Conservation (phyloP, 2,888 invertebrate species). For the Xylota segnis region DNA sequence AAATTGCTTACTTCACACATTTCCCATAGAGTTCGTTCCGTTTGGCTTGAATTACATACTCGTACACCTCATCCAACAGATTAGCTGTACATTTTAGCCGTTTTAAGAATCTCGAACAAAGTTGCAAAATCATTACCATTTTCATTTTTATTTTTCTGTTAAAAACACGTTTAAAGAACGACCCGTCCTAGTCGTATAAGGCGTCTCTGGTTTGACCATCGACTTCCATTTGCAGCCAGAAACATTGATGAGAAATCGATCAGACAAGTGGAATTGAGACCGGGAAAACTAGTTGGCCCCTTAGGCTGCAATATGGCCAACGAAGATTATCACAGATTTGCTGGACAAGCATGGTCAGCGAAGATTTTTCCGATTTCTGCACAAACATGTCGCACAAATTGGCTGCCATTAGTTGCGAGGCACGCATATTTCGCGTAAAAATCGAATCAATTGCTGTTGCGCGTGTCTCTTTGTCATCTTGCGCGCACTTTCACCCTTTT, state of each 20-base stretch:
- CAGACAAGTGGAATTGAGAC: not conserved
- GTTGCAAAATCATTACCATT: constrained; percentile 1
- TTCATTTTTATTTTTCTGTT: not conserved
- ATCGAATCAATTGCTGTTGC: not conserved
- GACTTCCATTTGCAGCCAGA: constrained; percentile 11
- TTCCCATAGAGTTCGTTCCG: no score
- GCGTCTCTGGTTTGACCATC: constrained; percentile 4
- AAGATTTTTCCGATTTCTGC: constrained; percentile 20
- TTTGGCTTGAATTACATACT: no score
- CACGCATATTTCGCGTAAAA: constrained; percentile 11
- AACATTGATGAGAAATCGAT: constrained; percentile 27
- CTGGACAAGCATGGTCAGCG: constrained; percentile 2
- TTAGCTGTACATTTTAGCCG: not conserved
- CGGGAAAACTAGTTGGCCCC: constrained; percentile 14
- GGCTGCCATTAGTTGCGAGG: constrained; percentile 10
- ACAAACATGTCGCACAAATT: constrained; percentile 24
- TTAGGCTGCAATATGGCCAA: constrained; percentile 13
- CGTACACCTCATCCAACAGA: not conserved
- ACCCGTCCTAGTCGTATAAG: not conserved
- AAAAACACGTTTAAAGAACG: not conserved
- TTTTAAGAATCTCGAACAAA: not conserved
- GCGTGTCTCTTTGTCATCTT: constrained; percentile 29
- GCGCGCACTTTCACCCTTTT: constrained; percentile 61
- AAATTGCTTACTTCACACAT: no score
- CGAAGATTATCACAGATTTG: constrained; percentile 12